These are phyloP conservation scores for Drosophila paracracens DNA, from an alignment of 2,888 invertebrate species.

Conservation along the genomic window DNA sequence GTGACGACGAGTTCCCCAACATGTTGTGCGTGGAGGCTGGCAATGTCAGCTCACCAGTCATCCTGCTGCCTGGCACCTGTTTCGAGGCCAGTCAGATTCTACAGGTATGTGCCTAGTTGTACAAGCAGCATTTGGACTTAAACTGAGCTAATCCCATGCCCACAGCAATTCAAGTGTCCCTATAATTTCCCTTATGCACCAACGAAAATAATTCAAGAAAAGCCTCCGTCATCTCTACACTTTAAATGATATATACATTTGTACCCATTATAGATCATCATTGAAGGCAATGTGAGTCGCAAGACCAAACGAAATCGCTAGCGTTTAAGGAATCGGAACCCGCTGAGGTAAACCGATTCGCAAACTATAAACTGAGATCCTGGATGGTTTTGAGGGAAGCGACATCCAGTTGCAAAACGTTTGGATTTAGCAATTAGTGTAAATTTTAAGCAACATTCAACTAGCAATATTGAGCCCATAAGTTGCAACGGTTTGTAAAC, in stretches of 20 bases:
- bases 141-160: slow-evolving; percentile 7
- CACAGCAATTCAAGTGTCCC: slow-evolving; percentile 67
- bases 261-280: slow-evolving; percentile 78
- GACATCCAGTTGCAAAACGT: slow-evolving; percentile 7
- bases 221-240: not conserved
- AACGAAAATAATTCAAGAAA: not conserved
- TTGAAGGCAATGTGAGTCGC: slow-evolving; percentile 85
- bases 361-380: slow-evolving; percentile 35
- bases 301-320: slow-evolving; percentile 85
- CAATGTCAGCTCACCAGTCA: slow-evolving; percentile 94
- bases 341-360: slow-evolving; percentile 82
- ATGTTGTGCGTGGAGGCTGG: slow-evolving; percentile 99
- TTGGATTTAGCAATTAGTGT: slow-evolving; percentile 34
- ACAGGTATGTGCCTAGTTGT: slow-evolving; percentile 87
- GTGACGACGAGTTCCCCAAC: slow-evolving; percentile 98
- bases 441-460: slow-evolving; percentile 40
- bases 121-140: not conserved
- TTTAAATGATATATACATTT: not conserved
- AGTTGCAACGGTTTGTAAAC: slow-evolving; percentile 24
- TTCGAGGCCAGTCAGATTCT: slow-evolving; percentile 96
- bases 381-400: slow-evolving; percentile 16
- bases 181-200: slow-evolving; percentile 14
- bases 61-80: slow-evolving; percentile 94
- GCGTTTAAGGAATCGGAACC: slow-evolving; percentile 83
- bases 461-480: slow-evolving; percentile 42